Base-by-base conservation (phyloP, 2,113 vertebrate species). In the Cranoglanis bouderius region DNA sequence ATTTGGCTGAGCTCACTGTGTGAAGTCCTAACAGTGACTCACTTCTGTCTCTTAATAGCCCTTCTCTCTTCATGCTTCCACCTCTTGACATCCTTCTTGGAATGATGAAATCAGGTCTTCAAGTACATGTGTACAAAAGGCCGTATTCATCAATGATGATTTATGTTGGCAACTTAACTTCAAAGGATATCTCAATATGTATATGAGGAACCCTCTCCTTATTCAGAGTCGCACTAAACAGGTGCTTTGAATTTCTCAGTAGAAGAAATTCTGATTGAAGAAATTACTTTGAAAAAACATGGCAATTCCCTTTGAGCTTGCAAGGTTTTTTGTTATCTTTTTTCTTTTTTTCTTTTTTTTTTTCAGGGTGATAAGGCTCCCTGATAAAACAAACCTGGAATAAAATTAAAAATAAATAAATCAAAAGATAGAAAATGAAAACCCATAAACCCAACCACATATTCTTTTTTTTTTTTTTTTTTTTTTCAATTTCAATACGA, bases 1-100 rank as follows among this genome's bases (percentile, higher is more conserved):
- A 75, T 81, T 81, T 86, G 63, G 72, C 88, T 59, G 6, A 85
- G 81, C 40, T 87, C 70, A 85, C 85, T 70, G 81, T 87, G 87
- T 81, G 85, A 85, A 90, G 78, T 59, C 49, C 70, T 40, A 88
- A 84, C 90, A 70, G 63, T 77, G 85, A 43, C 72, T 59, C 32
- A 82, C 55, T 13, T 77, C 9, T 43, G 67, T 86, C 49, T 61
- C 82, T 82, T 82, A 84, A 63, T 65, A 84, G 82, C 59, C 29
- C 26, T 32, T 74, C 51, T 88, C 53, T 59, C 55, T n/a, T 70
- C 12, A n/a, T 77, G 6, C 26, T 43, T 83, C 29, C 38, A 46
- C 16, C 14, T 38, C 53, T 32, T 85, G 53, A 77, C 24, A 77
- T 53, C 53, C 24, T 77, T 59, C 9, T 57, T 10, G 38, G 59